Conservation (phyloP, 2,113 vertebrate species). For the Barbus barbus region DNA sequence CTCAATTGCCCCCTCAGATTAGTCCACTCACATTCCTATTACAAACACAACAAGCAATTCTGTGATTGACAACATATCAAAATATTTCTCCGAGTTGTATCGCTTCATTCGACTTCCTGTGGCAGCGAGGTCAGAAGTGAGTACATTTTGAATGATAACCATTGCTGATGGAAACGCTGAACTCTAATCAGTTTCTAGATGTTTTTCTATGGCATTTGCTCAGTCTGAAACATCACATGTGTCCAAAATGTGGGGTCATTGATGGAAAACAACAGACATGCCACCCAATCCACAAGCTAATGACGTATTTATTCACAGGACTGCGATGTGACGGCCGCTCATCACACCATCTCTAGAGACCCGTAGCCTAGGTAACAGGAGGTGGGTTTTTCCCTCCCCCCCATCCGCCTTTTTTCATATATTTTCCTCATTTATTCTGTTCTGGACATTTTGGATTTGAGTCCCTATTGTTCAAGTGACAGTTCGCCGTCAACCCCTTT, state of each 20-base stretch:
- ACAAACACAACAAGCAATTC: not conserved
- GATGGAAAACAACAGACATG: slow-evolving; percentile 25
- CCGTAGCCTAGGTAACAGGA: slow-evolving; percentile 55
- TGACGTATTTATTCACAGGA: slow-evolving; percentile 37
- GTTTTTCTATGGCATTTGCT: not conserved
- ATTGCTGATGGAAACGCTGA: not conserved
- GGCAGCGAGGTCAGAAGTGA: not conserved
- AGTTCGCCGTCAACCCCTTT: slow-evolving; percentile 10
- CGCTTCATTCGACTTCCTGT: not conserved
- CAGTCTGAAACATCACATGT: not conserved
- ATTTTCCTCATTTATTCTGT: slow-evolving; percentile 38
- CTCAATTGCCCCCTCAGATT: slow-evolving; percentile 11
- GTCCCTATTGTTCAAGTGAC: slow-evolving; percentile 34
- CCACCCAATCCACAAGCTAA: slow-evolving; percentile 30
- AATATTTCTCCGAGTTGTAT: not conserved
- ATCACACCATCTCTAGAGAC: slow-evolving; percentile 25
- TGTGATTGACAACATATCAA: not conserved
- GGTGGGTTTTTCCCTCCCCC: slow-evolving; percentile 22
- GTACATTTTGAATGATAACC: not conserved
- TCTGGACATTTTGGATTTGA: slow-evolving; percentile 9
- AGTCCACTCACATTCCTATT: not conserved
- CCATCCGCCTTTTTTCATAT: not conserved
- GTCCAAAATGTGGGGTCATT: slow-evolving; percentile 6
- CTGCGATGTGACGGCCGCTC: not conserved
- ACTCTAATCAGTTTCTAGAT: not conserved